Base-by-base conservation (phyloP, 2,888 invertebrate species). In the Drosophila fungiperda region DNA sequence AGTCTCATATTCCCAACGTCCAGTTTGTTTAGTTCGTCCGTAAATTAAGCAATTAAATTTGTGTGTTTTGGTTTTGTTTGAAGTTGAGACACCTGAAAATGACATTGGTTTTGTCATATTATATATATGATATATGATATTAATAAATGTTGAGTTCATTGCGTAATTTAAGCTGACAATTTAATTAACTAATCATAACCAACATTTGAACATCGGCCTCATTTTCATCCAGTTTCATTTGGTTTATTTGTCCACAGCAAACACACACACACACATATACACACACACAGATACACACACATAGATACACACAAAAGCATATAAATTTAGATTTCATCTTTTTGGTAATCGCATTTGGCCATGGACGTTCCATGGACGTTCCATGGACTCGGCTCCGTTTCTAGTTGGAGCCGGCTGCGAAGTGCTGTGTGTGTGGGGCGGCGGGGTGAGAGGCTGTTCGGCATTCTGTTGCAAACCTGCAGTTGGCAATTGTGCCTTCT, bases 171-270 rank as follows among this genome's bases (percentile, higher is more conserved):
- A 76, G 73, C 72, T 69, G 76, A 77, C 75, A 73, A 78, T 89
- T 87, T 87, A 84, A 87, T 87, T 87, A 90, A 90, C 89, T 89
- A 87, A 87, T 89, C 89, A 83, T 66, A 75, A 59, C 59, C 29
- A 60, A 62, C 59, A 58, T 85, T 65, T 68, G 54, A 60, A 62
- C 59, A 58, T 76, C 55, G 65, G 54, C 65, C 62, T 35, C 49
- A 53, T 71, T 68, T 54, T 54, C 49, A 36, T n/a, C 6, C 50
- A 57, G 40, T 50, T 52, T 40, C 58, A 26, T 40, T 40, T 38
- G 36, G 36, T 71, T 61, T 65, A 62, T 77, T 67, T 77, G 61
- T 61, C 60, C 54, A 45, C 49, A 52, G 49, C 64, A 45, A 49
- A 20, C 20, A 45, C 17, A 38, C 7, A 40, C 40, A n/a, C n/a